Evolutionary conservation across 35 echinoderm and acorn worm genomes (phyloP), one percentile per base, ranked within the genome.

Genomic region (Diadema setosum): DNA sequence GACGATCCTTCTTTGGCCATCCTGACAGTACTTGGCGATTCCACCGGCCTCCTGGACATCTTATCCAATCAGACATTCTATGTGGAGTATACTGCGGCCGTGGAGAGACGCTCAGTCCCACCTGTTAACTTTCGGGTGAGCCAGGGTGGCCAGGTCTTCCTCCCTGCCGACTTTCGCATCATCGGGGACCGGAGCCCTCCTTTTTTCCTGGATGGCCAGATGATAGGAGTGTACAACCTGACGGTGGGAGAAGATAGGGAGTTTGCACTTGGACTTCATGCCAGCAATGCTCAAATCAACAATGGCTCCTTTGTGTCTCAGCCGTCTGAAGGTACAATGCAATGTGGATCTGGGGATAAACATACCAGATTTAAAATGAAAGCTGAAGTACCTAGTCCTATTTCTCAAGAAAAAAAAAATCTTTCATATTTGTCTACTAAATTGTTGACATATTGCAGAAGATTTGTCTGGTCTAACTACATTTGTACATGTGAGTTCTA

Each of bases 151-250:
- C 46, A 84, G 23, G 39, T 97, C 0, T 97, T 49, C 75, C 65
- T 97, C 18, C 86, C 91, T 4, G 86, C 94, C 45, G 94, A 97
- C 48, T 90, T 97, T 40, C 49, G 90, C 23, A 82, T 92, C 1
- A 93, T 86, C 42, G 94, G 94, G 37, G 35, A 90, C 27, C 57
- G 65, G 33, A 75, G 84, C 16, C 90, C 91, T 14, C 81, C 94
- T 70, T 92, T 97, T 73, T 75, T 81, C 84, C 87, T 89, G 4
- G 86, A 97, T 81, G 94, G 94, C 5, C 55, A 42, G 21, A 46
- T 97, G 73, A 87, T 78, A 57, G 94, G 94, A 11, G 94, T 97
- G 1, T 90, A 89, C 37, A 97, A 97, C 39, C 61, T 93, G 33
- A 97, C 94, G 11, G 42, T 86, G 16, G 90, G 84, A 42, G 94